A percentile compares a stretch with the other conserved stretches of the same genome.
Evolutionary conservation across 2,797 vertebrate genomes (phyloP).

Genomic region (Leucoraja ocellata): DNA sequence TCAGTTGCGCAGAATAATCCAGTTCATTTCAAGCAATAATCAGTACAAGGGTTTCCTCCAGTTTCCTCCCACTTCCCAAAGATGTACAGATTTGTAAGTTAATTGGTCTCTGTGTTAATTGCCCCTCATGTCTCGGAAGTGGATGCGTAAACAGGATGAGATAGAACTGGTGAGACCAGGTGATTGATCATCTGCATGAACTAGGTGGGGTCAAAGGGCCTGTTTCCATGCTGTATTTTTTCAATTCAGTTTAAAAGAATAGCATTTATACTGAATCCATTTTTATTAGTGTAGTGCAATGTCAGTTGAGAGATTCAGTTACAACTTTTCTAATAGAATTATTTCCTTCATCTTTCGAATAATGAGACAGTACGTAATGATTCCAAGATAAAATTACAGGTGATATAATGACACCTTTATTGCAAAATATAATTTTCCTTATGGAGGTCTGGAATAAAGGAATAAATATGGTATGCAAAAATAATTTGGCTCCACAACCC

Average conservation of each 20-base stretch:
- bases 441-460: background rate
- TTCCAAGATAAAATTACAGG: background rate
- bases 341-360: background rate
- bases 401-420: background rate
- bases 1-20: background rate
- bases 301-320: background rate
- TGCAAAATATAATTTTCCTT: background rate
- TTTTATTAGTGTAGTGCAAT: background rate
- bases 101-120: no score
- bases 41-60: background rate
- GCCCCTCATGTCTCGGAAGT: no score
- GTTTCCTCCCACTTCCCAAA: no score
- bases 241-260: no score
- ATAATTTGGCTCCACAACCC: no score
- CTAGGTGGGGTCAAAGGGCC: no score
- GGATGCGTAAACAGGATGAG: no score
- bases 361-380: background rate
- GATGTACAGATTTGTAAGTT: no score
- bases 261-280: background rate
- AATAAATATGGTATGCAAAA: background rate
- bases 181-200: no score
- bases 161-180: no score
- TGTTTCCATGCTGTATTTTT: no score
- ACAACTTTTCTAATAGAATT: background rate
- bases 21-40: background rate